phyloP scores from a whole-genome alignment of 2,113 vertebrate genomes.

The Neogale vison region DNA sequence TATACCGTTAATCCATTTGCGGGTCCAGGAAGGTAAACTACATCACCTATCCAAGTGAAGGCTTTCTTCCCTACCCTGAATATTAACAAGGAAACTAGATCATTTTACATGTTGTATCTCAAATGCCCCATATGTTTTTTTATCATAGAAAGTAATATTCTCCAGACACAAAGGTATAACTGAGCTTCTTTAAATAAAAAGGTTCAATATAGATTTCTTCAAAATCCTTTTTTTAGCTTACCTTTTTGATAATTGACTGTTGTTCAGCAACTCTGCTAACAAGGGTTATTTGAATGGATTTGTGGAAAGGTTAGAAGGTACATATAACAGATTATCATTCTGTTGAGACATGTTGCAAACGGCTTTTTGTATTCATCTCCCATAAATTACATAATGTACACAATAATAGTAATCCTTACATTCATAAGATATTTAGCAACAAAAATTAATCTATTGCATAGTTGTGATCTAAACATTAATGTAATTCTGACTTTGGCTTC shows the following conservation, averaged over 20 bases:
- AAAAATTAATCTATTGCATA: not conserved
- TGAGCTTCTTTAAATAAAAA: slow-evolving; percentile 46
- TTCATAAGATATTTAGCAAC: not conserved
- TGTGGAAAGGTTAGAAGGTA: not conserved
- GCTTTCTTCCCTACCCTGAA: not conserved
- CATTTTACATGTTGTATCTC: not conserved
- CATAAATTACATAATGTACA: not conserved
- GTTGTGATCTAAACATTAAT: not conserved
- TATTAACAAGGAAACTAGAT: slow-evolving; percentile 1
- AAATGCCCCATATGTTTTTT: not conserved
- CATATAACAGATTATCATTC: not conserved
- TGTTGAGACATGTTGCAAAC: not conserved
- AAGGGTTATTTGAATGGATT: not conserved
- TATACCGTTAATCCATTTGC: not conserved
- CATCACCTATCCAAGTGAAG: not conserved
- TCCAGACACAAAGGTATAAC: not conserved
- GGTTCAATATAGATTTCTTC: not conserved
- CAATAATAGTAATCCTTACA: not conserved
- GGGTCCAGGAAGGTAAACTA: not conserved
- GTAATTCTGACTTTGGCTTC: not conserved
- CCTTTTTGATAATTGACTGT: slow-evolving; percentile 39
- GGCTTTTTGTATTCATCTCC: not conserved
- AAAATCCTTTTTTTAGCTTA: slow-evolving; percentile 25
- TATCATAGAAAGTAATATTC: not conserved
- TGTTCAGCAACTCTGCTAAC: slow-evolving; percentile 33